phyloP scores from a whole-genome alignment of 53 echinoderm and acorn worm genomes.

The Holothuria leucospilota region DNA sequence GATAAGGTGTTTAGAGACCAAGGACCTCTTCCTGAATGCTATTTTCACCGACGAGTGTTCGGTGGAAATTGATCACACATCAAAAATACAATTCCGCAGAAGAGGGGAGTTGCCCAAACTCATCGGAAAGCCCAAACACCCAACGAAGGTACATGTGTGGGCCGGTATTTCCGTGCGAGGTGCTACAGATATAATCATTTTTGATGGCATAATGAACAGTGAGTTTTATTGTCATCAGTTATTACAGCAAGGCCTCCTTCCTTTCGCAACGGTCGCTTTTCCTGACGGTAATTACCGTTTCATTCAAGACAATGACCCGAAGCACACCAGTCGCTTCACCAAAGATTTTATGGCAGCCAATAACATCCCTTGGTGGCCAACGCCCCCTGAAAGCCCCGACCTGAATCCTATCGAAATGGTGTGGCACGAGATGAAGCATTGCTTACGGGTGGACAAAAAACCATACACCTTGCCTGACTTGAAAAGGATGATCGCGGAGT shows the following conservation, averaged over 20 bases:
- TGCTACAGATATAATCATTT: conserved; percentile 31
- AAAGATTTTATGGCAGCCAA: conserved; percentile 6
- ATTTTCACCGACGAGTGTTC: conserved; percentile 46
- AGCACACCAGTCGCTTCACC: conserved; percentile 14
- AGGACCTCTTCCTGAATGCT: conserved; percentile 1
- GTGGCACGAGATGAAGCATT: conserved; percentile 31
- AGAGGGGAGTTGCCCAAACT: not conserved
- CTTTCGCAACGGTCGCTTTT: not conserved
- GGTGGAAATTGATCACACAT: conserved; percentile 17
- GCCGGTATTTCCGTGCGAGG: conserved; percentile 21
- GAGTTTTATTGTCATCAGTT: not conserved
- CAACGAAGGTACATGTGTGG: conserved; percentile 33
- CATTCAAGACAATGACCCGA: conserved; percentile 34
- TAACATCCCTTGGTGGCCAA: conserved; percentile 25
- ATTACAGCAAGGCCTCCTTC: not conserved
- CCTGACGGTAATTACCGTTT: conserved; percentile 12
- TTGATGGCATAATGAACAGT: conserved; percentile 37
- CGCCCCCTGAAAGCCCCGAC: conserved; percentile 27
- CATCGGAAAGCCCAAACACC: conserved; percentile 23
- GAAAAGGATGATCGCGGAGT: conserved; percentile 4
- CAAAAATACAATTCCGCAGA: not conserved
- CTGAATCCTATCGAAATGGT: conserved; percentile 31
- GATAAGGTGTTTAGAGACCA: not conserved
- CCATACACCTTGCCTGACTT: conserved; percentile 10
- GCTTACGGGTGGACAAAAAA: not conserved